A percentile compares a stretch with the other conserved stretches of the same genome.
phyloP scores from a whole-genome alignment of 2,797 vertebrate species.

The Onychomys arenicola region DNA sequence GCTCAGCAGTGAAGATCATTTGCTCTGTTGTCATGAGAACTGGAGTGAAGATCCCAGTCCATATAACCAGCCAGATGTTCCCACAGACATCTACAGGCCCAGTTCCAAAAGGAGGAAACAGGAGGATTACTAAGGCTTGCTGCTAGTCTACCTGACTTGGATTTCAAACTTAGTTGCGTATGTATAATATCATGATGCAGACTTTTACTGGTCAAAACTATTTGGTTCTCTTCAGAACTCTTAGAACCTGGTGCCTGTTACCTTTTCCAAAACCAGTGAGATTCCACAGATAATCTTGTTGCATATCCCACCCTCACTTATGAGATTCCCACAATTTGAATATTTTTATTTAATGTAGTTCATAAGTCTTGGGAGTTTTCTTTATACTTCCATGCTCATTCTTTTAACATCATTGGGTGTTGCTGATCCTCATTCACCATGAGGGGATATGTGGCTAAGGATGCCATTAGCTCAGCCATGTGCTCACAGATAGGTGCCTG shows the following conservation, averaged over 20 bases:
- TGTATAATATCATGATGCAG: neutral
- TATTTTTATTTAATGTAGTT: neutral
- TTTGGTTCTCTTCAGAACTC: neutral
- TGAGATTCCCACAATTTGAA: neutral
- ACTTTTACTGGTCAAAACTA: neutral
- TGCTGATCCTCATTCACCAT: neutral
- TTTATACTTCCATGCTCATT: neutral
- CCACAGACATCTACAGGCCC: neutral
- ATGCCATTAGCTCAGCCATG: neutral
- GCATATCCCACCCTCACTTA: rapidly evolving
- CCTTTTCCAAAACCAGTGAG: neutral
- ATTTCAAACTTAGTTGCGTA: neutral
- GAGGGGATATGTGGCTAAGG: neutral
- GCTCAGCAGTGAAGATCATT: neutral
- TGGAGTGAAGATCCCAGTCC: neutral
- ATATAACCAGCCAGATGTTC: neutral
- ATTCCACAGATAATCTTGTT: neutral
- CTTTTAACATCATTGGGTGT: neutral
- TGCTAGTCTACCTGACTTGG: neutral
- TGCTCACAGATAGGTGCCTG: neutral
- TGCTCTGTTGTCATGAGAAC: neutral
- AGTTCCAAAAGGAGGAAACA: neutral
- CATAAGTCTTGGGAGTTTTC: neutral
- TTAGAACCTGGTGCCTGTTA: neutral
- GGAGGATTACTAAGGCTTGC: neutral